Conservation (phyloP, 2,888 invertebrate genomes). For the Galeruca laticollis region DNA sequence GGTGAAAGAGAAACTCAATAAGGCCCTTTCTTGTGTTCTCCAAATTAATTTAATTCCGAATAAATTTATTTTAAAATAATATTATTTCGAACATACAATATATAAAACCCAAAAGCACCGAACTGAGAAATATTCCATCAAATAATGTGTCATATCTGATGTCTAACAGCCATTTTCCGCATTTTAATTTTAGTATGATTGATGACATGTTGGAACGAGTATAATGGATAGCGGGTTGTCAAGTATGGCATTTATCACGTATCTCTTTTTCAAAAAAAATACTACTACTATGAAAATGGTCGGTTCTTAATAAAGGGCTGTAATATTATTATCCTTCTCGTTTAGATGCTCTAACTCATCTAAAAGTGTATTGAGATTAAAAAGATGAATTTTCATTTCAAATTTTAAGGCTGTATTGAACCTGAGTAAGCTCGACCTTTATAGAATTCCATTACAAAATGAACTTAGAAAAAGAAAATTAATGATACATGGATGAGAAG, state of each 20-base stretch:
- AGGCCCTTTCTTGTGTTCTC: neutral
- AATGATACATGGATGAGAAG: too few relatives aligned
- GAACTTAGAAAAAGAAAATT: too few relatives aligned
- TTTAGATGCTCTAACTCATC: too few relatives aligned
- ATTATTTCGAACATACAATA: too few relatives aligned
- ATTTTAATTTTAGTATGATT: slow-evolving; percentile 56
- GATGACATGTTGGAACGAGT: slow-evolving; percentile 53
- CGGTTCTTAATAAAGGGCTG: neutral
- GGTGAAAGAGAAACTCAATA: neutral
- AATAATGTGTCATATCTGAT: slow-evolving; percentile 34
- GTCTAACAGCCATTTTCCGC: slow-evolving; percentile 49
- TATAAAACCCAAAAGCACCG: neutral
- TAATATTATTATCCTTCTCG: neutral
- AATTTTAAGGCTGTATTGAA: too few relatives aligned
- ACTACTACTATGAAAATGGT: slow-evolving; percentile 32
- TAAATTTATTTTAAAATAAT: too few relatives aligned
- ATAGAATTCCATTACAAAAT: too few relatives aligned
- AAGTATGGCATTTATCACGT: slow-evolving; percentile 46
- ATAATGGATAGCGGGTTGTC: slow-evolving; percentile 54
- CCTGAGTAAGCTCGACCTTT: too few relatives aligned
- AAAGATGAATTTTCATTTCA: neutral
- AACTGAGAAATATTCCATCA: slow-evolving; percentile 26
- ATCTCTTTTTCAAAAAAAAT: slow-evolving; percentile 20
- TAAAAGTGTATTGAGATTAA: neutral
- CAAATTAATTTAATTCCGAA: too few relatives aligned